A percentile compares a stretch with the other conserved stretches of the same genome.
Evolutionary conservation across 2,113 vertebrate genomes (phyloP).

Genomic region (Cochlearius cochlearius): DNA sequence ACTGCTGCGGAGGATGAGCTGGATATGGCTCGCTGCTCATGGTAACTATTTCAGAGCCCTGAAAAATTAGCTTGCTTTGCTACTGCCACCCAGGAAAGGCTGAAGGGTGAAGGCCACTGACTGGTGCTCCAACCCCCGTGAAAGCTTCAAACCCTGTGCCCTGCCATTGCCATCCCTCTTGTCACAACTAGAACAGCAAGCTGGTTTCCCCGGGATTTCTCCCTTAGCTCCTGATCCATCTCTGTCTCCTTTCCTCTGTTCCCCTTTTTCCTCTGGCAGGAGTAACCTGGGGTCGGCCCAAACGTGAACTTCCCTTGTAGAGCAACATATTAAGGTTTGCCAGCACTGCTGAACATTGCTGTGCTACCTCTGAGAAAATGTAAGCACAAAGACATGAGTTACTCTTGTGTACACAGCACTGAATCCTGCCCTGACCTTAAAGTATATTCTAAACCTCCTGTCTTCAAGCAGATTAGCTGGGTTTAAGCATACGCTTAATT

Average conservation of each 20-base stretch:
- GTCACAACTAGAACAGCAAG: neutral
- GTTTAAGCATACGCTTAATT: neutral
- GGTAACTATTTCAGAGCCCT: neutral
- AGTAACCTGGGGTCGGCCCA: neutral
- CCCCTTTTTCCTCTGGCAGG: neutral
- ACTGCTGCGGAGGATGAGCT: neutral
- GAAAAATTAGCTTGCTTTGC: neutral
- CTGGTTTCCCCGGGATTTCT: neutral
- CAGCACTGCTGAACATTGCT: neutral
- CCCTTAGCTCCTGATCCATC: neutral
- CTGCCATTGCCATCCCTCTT: neutral
- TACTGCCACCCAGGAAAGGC: neutral
- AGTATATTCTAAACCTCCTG: neutral
- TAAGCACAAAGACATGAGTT: neutral
- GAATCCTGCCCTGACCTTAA: neutral
- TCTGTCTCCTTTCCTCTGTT: neutral
- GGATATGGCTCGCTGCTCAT: neutral
- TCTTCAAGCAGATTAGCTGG: conserved; percentile 3
- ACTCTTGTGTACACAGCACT: neutral
- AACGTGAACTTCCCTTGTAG: neutral
- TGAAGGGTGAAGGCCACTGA: neutral
- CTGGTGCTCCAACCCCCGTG: fast-evolving
- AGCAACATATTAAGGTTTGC: neutral
- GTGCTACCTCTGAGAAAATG: neutral
- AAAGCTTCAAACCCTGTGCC: neutral